Evolutionary conservation across 2,797 vertebrate genomes (phyloP), one percentile per base, ranked within the genome.

Genomic region (Schizopygopsis malacanthus): DNA sequence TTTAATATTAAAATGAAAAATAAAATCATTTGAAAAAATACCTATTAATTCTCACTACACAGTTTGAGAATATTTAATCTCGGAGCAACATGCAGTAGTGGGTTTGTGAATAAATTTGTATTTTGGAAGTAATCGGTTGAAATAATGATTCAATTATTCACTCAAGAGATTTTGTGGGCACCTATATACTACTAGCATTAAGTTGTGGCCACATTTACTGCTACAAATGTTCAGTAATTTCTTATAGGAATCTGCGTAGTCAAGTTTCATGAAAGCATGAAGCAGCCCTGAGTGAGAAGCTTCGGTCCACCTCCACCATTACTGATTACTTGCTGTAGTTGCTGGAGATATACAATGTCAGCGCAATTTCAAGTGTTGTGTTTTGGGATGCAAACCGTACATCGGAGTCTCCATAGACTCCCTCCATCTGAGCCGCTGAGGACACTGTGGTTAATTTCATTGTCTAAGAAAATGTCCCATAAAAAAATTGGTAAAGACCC

Each of bases 11-110:
- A 22, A 41, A 69, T 39, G 33, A 0, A 1, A 18, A 67, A 37
- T 69, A 39, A 67, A 37, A 39, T 18, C 37, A 20, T 39, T 18
- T n/a, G n/a, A n/a, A n/a, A n/a, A n/a, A n/a, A n/a, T n/a, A n/a
- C n/a, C 28, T 28, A 67, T 18, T 18, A 37, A 25, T 18, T 18
- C 16, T 20, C 4, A 39, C 39, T 5, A 39, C 7, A 1, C 41
- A 72, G 11, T 28, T 72, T 72, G 43, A 71, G 22, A 71, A 71
- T 71, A 43, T 71, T 71, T 69, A 28, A 50, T 63, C 25, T 9
- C n/a, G n/a, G 2, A 33, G 25, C 61, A 65, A 33, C 25, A 16
- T 33, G 13, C 63, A 67, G 28, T 33, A 33, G 6, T 33, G 28
- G n/a, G n/a, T n/a, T n/a, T n/a, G n/a, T n/a, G 16, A 37, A 67